Percentiles rank a stretch among this genome's conserved stretches.
Conservation (phyloP, 2,113 vertebrate species). For the Xenopus tropicalis region DNA sequence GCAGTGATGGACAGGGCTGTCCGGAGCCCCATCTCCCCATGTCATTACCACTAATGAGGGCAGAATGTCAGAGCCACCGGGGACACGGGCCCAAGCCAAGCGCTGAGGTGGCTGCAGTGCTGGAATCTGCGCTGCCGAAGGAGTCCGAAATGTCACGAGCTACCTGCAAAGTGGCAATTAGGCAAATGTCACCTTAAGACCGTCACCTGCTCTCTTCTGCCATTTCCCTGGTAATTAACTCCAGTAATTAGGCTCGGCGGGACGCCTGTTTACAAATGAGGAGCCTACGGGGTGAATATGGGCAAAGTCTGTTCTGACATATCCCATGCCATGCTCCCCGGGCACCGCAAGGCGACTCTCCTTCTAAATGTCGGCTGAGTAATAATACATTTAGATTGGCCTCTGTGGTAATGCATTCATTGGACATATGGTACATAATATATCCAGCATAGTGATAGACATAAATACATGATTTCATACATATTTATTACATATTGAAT, state of each 20-base stretch:
- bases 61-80: constrained; percentile 24
- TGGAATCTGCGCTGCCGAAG: neutral
- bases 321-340: neutral
- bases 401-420: no score
- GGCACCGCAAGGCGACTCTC: no score
- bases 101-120: neutral
- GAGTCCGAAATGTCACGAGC: constrained; percentile 28
- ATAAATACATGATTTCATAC: no score
- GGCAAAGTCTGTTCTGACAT: neutral
- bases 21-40: constrained; percentile 20
- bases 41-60: constrained; percentile 43
- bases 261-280: constrained; percentile 1
- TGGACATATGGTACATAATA: no score
- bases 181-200: constrained; percentile 42
- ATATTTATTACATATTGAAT: no score
- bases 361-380: no score
- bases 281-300: neutral
- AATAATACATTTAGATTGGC: no score
- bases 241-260: constrained; percentile 24
- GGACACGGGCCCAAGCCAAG: neutral
- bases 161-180: constrained; percentile 22
- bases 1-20: constrained; percentile 25
- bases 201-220: constrained; percentile 6
- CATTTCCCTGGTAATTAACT: constrained; percentile 33
- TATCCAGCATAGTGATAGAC: no score